Evolutionary conservation across 2,113 vertebrate genomes (phyloP).

Genomic region (Pteruthius melanotis): DNA sequence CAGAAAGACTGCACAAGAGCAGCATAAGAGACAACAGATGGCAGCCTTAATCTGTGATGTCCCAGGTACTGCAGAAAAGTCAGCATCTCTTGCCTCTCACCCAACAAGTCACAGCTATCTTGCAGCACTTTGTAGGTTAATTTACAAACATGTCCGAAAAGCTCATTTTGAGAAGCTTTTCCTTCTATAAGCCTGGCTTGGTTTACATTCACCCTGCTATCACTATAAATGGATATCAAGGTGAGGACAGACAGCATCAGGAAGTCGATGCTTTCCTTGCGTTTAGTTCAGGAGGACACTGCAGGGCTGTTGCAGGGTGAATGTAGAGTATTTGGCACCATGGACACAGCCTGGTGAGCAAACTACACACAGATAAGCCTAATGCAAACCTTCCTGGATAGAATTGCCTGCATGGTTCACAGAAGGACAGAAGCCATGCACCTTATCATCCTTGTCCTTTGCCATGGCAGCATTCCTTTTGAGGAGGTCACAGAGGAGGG

Average conservation of each 20-base stretch:
- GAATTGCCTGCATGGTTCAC: not conserved
- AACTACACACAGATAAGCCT: not conserved
- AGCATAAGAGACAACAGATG: conserved; percentile 43
- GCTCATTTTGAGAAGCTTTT: conserved; percentile 15
- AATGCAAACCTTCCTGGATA: not conserved
- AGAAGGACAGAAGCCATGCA: not conserved
- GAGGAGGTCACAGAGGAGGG: not conserved
- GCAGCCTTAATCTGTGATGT: conserved; percentile 12
- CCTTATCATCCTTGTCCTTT: not conserved
- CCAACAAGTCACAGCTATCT: not conserved
- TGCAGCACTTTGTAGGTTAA: conserved; percentile 21
- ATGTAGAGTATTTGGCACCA: not conserved
- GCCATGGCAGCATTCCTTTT: not conserved
- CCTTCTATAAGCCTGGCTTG: not conserved
- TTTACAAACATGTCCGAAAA: conserved; percentile 5
- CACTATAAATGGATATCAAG: not conserved
- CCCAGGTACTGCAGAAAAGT: not conserved
- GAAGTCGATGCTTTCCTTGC: not conserved
- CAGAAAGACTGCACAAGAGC: not conserved
- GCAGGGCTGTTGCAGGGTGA: not conserved
- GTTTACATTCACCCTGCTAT: not conserved
- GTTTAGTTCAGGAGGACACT: not conserved
- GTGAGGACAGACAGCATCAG: not conserved
- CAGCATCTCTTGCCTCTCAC: not conserved
- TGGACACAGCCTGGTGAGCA: not conserved